Base-by-base conservation (phyloP, 1,140 invertebrate species). In the Macrostomum lignano region DNA sequence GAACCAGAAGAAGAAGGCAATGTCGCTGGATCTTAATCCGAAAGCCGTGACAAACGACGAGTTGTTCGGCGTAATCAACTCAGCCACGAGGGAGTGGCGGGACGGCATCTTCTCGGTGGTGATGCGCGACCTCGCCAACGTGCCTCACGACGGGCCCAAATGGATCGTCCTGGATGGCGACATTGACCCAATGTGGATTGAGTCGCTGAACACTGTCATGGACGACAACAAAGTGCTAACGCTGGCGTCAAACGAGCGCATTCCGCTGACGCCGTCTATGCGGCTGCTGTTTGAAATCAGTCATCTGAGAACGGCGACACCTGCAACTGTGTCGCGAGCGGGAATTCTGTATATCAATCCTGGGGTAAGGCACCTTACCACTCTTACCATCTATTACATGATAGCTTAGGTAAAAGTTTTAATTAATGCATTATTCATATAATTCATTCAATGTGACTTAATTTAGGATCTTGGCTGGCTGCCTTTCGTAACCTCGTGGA, bases 1-100 rank as follows among this genome's bases (percentile, higher is more conserved):
- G 45, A 84, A 82, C 52, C 67, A 77, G 37, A 77, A 72, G 47
- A 67, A 70, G 45, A 84, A 79, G 55, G 81, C 82, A 1, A 62
- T 77, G 21, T 82, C 69, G 42, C 73, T 76, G 45, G 82, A 91
- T 60, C 60, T 93, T 14, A 86, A 91, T 60, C 82, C 82, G 2
- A 86, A 86, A 65, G 79, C 81, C 13, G 81, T 91, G 0, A 88
- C 79, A 3, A 91, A 88, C 52, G 81, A 91, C 53, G 84, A 91
- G 58, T 60, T 93, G n/a, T 93, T 91, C 62, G 82, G 84, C 11
- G 77, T 86, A 35, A 88, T 93, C 41, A 91, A 91, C 63, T 77
- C 81, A 26, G 69, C 78, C 5, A 91, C 84, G 6, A 64, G 82
- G 46, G 82, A 91, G 60, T 93, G 84, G 82, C 88, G 88, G 55